Base-by-base conservation (phyloP, 2,113 vertebrate species). In the Chamaea fasciata region DNA sequence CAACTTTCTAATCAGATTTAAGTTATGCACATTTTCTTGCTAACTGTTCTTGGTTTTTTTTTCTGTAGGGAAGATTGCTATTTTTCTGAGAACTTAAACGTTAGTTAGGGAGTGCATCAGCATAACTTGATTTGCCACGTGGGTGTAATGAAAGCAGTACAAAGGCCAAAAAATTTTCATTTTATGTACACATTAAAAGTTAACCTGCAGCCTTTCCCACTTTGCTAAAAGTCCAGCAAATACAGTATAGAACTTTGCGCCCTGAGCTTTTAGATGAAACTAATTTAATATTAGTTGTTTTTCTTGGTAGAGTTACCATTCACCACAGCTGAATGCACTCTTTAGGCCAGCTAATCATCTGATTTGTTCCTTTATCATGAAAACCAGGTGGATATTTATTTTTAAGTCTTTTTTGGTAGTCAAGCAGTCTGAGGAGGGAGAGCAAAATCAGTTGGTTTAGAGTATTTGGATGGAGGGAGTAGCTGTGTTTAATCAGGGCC, bases 141-240 rank as follows among this genome's bases (percentile, higher is more conserved):
- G 69, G 39, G 59, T 92, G 62, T 57, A 94, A 87, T 82, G 91
- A 96, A 96, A 95, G 15, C 65, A 87, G 46, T 50, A 92, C 28
- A 87, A 89, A 92, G 50, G 56, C 76, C 84, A 96, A 94, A 95
- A 93, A 68, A 23, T 39, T 63, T 93, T 92, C 42, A n/a, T 87
- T 92, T 91, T 79, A 87, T 82, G 49, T 59, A 92, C 46, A 70
- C 17, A 80, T 79, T 82, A 84, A 70, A 96, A 88, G 93, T 87
- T 89, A 94, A 96, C 89, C 79, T 96, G 50, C 13, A 84, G 55
- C 44, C 47, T 89, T 96, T 96, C 90, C 47, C 37, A 94, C 70
- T 92, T 92, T 11, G 3, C 27, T 74, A 73, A 80, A 91, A 15
- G 28, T 73, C 47, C 76, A 77, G 26, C 3, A 74, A 87, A 56